A percentile compares a stretch with the other conserved stretches of the same genome.
These are phyloP conservation scores for Champsocephalus esox DNA, from an alignment of 2,797 vertebrate genomes.

Conservation along the genomic window DNA sequence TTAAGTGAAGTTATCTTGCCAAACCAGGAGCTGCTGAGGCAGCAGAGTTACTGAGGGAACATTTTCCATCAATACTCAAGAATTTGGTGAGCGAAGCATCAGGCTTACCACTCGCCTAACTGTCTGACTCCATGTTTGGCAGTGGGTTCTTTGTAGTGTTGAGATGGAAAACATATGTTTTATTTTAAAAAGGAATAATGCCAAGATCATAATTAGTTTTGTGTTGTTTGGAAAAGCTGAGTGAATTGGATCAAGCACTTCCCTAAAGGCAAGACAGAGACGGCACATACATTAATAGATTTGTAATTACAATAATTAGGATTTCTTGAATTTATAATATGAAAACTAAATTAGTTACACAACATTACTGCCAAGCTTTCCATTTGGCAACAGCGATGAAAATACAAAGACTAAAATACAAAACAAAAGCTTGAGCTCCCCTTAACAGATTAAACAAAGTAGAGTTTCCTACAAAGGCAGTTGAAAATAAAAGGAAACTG, in stretches of 20 bases:
- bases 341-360: neutral
- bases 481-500: neutral
- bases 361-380: neutral
- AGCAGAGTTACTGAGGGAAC: conserved; percentile 37
- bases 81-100: conserved; percentile 46
- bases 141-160: conserved; percentile 11
- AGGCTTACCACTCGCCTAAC: conserved; percentile 1
- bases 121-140: conserved; percentile 50
- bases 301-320: neutral
- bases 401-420: neutral
- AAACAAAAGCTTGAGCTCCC: neutral
- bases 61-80: conserved; percentile 61
- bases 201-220: conserved; percentile 15
- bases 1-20: conserved; percentile 31
- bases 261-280: neutral
- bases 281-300: neutral
- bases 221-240: neutral
- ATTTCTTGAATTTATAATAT: neutral
- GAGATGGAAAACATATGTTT: conserved; percentile 28
- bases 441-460: neutral
- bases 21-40: conserved; percentile 58
- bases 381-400: neutral
- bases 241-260: neutral
- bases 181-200: conserved; percentile 20
- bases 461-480: conserved; percentile 6